Conservation (phyloP, 2,888 invertebrate genomes). For the Therioaphis trifolii region DNA sequence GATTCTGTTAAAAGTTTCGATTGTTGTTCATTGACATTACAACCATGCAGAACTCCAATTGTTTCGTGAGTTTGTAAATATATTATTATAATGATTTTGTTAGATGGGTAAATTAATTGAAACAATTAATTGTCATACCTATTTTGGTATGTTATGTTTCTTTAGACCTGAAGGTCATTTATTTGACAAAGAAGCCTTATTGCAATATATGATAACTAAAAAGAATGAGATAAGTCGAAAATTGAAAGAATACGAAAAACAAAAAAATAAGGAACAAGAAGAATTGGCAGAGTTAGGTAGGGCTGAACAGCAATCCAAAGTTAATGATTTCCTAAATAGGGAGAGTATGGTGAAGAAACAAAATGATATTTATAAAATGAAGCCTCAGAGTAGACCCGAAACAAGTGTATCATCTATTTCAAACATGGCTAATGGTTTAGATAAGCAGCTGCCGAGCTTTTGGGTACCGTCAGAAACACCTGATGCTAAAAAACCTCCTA, state of each 20-base stretch:
- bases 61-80: constrained; percentile 80
- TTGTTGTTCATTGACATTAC: constrained; percentile 95
- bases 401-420: constrained; percentile 73
- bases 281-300: constrained; percentile 78
- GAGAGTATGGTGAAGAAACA: constrained; percentile 72
- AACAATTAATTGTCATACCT: not conserved
- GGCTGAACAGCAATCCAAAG: constrained; percentile 79
- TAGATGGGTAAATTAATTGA: no score
- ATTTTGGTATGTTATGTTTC: constrained; percentile 47
- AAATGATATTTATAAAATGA: constrained; percentile 61
- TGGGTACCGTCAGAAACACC: constrained; percentile 97
- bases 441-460: constrained; percentile 90
- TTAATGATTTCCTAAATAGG: constrained; percentile 84
- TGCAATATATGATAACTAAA: constrained; percentile 93
- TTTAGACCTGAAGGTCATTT: constrained; percentile 86
- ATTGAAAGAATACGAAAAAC: constrained; percentile 91
- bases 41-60: constrained; percentile 94
- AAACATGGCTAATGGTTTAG: constrained; percentile 82
- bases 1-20: constrained; percentile 97
- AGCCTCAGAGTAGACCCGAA: constrained; percentile 64
- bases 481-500: constrained; percentile 78
- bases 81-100: no score
- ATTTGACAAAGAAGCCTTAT: constrained; percentile 96
- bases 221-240: constrained; percentile 91
- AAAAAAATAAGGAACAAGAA: constrained; percentile 81